A percentile compares a stretch with the other conserved stretches of the same genome.
Conservation (phyloP, 2,113 vertebrate species). For the Mandrillus leucophaeus region DNA sequence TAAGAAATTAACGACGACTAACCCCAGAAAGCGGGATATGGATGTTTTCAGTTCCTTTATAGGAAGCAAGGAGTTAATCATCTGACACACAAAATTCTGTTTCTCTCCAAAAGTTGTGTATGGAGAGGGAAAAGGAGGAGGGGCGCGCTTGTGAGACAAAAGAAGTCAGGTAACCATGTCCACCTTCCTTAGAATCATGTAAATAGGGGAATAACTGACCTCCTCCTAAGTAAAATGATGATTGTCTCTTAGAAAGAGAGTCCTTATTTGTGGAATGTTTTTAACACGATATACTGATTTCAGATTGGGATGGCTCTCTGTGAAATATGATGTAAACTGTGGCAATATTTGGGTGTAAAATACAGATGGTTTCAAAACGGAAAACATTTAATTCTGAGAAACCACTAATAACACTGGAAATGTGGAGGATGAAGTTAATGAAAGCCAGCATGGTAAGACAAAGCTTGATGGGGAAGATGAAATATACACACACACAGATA, state of each 20-base stretch:
- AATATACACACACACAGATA: not conserved
- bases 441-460: not conserved
- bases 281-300: not conserved
- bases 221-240: not conserved
- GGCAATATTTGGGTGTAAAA: not conserved
- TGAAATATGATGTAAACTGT: not conserved
- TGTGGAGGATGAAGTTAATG: not conserved
- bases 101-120: not conserved
- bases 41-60: constrained; percentile 3
- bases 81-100: not conserved
- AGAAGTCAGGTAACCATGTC: not conserved
- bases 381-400: not conserved
- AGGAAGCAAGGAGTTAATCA: not conserved
- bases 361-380: not conserved
- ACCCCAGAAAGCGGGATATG: not conserved
- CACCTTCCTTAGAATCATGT: not conserved
- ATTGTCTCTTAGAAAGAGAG: not conserved
- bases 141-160: not conserved
- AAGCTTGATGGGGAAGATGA: not conserved
- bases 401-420: not conserved
- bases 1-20: constrained; percentile 20
- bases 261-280: not conserved
- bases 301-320: not conserved
- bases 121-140: not conserved
- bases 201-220: not conserved